Base-by-base conservation (phyloP, 2,113 vertebrate species). In the Prietella phreatophila region DNA sequence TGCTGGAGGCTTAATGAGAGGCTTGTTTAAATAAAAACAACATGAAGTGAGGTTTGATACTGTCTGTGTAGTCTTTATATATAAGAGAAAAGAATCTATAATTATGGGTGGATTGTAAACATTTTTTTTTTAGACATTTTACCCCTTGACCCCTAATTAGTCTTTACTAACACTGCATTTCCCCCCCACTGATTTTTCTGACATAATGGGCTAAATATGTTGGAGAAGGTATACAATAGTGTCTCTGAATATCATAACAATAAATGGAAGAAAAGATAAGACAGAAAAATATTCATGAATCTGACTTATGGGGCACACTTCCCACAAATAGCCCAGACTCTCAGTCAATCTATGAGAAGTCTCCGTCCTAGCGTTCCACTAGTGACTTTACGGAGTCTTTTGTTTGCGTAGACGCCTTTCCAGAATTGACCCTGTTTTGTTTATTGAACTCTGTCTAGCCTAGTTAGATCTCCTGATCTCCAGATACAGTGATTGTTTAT, bases 381-480 rank as follows among this genome's bases (percentile, higher is more conserved):
- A 39, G 17, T 5, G 15, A n/a, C 3, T 0, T 78, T 76, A 47
- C 20, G 1, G 27, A 79, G 53, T 56, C 14, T 55, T 19, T 36
- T 82, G 20, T 82, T 82, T 82, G 79, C 56, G 0, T 60, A 39
- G 33, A 25, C 36, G 55, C 30, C 80, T 36, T 61, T 27, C 56
- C 56, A 27, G 56, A 61, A 20, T 58, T 60, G 79, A 33, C 55
- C 78, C 55, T 81, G 10, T 25, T 61, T 61, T 82, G 20, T 82
- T 60, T 82, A 61, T 1, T 42, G 56, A 42, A 33, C 42, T 82
- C 33, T 36, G 53, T 39, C 53, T 42, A 82, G 20, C 20, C 56
- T 42, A 61, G 33, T 82, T 82, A 82, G 20, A 36, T 60, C 80
- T 20, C 17, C 79, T 61, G 20, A 82, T 82, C 56, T 61, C n/a